Conservation (phyloP, 2,113 vertebrate genomes). For the Melanotaenia duboulayi region DNA sequence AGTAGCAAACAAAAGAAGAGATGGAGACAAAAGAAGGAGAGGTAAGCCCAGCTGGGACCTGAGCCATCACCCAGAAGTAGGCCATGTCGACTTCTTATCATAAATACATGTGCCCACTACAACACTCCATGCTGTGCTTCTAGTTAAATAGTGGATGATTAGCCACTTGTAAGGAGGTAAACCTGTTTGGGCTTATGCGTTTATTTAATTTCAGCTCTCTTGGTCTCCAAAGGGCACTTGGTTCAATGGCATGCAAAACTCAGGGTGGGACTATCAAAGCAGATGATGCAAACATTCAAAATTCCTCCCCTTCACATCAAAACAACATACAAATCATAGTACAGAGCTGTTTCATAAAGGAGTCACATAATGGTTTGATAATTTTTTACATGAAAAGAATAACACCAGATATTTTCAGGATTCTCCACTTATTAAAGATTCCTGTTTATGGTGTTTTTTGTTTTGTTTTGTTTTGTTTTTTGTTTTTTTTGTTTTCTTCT, state of each 20-base stretch:
- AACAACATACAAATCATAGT: neutral
- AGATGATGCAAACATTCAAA: neutral
- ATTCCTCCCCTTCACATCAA: neutral
- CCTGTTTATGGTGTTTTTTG: neutral
- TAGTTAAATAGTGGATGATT: constrained; percentile 66
- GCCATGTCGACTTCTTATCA: constrained; percentile 60
- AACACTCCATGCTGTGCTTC: constrained; percentile 12
- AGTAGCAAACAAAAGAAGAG: neutral
- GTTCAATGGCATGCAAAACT: constrained; percentile 16
- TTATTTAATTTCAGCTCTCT: constrained; percentile 22
- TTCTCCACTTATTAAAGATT: neutral
- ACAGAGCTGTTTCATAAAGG: neutral
- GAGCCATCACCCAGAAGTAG: constrained; percentile 69
- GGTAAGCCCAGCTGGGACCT: constrained; percentile 27
- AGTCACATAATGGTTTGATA: neutral
- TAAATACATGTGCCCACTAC: constrained; percentile 64
- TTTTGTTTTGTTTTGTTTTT: no score
- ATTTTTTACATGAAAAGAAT: neutral
- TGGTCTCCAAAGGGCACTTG: constrained; percentile 19
- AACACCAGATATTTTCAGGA: neutral
- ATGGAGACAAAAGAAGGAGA: neutral
- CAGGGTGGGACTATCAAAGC: neutral
- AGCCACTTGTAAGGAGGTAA: constrained; percentile 59
- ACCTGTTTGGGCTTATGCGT: constrained; percentile 39
- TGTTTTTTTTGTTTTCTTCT: no score